These are phyloP conservation scores for Ophiothrix spiculata DNA, from an alignment of 35 echinoderm and acorn worm species.

Conservation along the genomic window DNA sequence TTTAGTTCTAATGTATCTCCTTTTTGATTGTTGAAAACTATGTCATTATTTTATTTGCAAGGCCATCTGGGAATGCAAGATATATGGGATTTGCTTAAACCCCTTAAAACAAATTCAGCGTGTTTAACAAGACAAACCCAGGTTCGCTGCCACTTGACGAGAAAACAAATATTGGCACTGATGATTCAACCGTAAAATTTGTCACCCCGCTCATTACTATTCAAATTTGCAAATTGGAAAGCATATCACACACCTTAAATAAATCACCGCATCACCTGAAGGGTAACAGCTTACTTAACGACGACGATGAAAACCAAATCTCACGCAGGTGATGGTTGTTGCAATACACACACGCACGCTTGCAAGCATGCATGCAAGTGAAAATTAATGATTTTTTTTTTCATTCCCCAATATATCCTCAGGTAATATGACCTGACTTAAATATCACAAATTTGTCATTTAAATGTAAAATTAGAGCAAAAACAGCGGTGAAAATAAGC, in stretches of 20 bases:
- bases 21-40: no score
- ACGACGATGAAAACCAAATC: no score
- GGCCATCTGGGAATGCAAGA: no score
- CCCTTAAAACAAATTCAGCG: background rate
- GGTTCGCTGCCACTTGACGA: background rate
- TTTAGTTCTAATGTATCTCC: no score
- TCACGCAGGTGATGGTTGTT: no score
- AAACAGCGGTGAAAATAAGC: no score
- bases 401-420: background rate
- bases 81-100: no score
- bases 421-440: constrained; percentile 1
- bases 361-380: no score
- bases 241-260: constrained; percentile 8
- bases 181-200: constrained; percentile 11
- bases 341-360: no score
- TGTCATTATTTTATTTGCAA: no score
- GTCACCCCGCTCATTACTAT: background rate
- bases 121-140: background rate
- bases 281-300: no score
- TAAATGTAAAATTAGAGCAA: background rate
- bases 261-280: background rate
- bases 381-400: background rate
- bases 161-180: background rate
- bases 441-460: constrained; percentile 6
- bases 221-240: constrained; percentile 9